Percentiles rank a stretch among this genome's conserved stretches.
phyloP scores from a whole-genome alignment of 2,888 invertebrate genomes.

The Bellardia pandia region DNA sequence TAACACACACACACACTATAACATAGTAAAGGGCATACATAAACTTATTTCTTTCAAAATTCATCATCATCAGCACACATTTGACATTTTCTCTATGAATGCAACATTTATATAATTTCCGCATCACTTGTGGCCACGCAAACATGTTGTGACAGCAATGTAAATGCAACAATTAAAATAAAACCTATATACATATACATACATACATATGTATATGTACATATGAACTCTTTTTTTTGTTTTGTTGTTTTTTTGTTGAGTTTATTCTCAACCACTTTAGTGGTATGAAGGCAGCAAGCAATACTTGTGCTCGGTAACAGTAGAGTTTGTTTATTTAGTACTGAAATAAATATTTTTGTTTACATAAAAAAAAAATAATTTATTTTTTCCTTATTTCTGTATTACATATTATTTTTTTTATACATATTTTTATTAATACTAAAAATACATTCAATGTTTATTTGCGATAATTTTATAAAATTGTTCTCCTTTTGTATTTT shows the following conservation, averaged over 20 bases:
- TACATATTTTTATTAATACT: conserved; percentile 28
- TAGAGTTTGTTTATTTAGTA: conserved; percentile 10
- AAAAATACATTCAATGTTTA: conserved; percentile 35
- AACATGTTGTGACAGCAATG: conserved; percentile 44
- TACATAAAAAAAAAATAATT: background rate
- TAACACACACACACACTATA: background rate
- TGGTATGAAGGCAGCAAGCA: background rate
- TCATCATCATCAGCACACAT: conserved; percentile 24
- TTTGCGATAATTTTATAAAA: background rate
- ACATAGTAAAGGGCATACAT: background rate
- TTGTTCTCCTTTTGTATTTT: conserved; percentile 31
- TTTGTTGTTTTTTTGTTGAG: background rate
- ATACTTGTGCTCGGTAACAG: background rate
- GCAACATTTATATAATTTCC: conserved; percentile 62
- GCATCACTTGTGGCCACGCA: conserved; percentile 60
- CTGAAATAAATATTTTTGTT: conserved; percentile 11
- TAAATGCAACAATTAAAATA: conserved; percentile 52
- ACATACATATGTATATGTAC: too few relatives aligned
- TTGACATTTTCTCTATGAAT: conserved; percentile 42
- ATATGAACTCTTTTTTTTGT: conserved; percentile 5
- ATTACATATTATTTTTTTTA: background rate
- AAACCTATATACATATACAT: background rate
- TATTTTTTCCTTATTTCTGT: background rate
- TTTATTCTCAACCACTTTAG: background rate
- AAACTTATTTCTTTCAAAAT: conserved; percentile 15